Evolutionary conservation across 2,113 vertebrate genomes (phyloP), one percentile per base, ranked within the genome.

Genomic region (Trachemys scripta): DNA sequence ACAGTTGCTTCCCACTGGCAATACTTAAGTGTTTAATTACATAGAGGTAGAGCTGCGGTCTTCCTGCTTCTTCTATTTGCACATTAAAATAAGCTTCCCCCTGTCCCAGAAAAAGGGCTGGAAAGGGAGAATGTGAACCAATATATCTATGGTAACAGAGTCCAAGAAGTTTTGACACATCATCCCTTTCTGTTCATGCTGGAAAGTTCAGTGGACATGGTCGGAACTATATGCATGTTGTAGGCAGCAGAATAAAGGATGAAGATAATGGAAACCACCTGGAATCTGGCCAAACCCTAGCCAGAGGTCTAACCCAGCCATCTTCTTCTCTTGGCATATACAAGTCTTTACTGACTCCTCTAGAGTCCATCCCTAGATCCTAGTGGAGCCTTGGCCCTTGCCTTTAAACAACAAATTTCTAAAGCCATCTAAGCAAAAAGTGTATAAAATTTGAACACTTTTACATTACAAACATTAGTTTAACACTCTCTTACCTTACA

Each of bases 1-100:
- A 5, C 96, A 97, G 96, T 93, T 96, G 96, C 93, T 91, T 89
- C 87, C 62, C 93, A 31, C 54, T 62, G 96, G 85, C 1, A 1
- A 90, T 16, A 50, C 4, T 4, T 0, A 31, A 85, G 96, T 5
- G 75, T 97, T 96, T 90, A 25, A 90, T 96, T 94, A 95, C 89
- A 56, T 0, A 29, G 59, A 50, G 13, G 3, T 47, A 95, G 78
- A 0, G 1, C 2, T 1, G 49, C 3, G 51, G 76, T 65, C 59
- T 45, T 2, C 0, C 8, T 1, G 50, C 92, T 50, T 38, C 81
- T 57, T 80, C 56, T 54, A 82, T 89, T 85, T 20, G 35, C 2
- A 0, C 0, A 0, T 69, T 14, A 69, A 81, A 65, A 27, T 45
- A 76, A 4, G 6, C 25, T 25, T 19, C 8, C 62, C 35, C 24